Percentiles rank a stretch among this genome's conserved stretches.
Conservation (phyloP, 2,113 vertebrate species). For the Oenanthe oenanthe region DNA sequence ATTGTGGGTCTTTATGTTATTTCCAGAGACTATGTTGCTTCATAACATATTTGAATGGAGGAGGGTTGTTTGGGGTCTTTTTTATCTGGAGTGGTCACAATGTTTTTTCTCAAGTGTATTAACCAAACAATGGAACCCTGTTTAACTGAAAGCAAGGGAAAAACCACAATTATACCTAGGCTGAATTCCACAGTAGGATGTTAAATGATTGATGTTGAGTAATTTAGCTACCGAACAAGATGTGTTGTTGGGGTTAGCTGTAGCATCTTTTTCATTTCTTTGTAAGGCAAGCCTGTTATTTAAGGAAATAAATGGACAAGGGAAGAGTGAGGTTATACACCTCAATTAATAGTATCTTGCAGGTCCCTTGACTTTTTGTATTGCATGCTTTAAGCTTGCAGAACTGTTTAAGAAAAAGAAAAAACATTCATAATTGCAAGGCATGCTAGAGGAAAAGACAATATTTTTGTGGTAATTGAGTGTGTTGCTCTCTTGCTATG, state of each 20-base stretch:
- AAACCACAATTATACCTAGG: background rate
- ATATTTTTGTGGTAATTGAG: background rate
- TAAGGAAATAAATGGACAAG: conserved; percentile 42
- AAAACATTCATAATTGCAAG: background rate
- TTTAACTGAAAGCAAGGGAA: background rate
- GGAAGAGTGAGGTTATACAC: conserved; percentile 8
- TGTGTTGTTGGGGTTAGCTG: background rate
- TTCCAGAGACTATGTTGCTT: background rate
- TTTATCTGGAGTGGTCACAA: background rate
- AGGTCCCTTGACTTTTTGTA: background rate
- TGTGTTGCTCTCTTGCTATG: background rate
- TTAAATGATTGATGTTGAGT: conserved; percentile 48
- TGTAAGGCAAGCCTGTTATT: conserved; percentile 29
- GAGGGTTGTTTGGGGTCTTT: background rate
- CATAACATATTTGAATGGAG: background rate
- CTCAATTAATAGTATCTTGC: conserved; percentile 42
- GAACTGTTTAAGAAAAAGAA: background rate
- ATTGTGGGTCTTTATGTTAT: background rate
- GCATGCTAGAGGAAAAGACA: background rate
- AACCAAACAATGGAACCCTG: background rate
- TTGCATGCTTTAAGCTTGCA: background rate
- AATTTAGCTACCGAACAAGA: conserved; percentile 48
- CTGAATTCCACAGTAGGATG: background rate
- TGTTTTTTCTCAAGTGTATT: background rate
- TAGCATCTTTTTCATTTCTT: conserved; percentile 29